phyloP scores from a whole-genome alignment of 2,888 invertebrate genomes.

The Caenorhabditis virilis region DNA sequence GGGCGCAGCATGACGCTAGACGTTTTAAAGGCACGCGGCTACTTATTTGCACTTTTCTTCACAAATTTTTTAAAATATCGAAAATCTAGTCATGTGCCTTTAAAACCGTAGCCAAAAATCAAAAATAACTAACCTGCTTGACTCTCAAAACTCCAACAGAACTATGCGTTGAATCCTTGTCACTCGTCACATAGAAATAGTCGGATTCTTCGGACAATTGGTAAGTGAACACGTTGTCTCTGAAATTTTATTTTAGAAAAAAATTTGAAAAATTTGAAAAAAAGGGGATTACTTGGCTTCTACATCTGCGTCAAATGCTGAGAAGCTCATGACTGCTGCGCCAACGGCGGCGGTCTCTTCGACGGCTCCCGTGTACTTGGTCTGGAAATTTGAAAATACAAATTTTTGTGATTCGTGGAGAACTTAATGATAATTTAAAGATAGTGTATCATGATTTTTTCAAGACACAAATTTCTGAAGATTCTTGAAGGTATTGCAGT shows the following conservation, averaged over 20 bases:
- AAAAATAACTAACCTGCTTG: conserved; percentile 59
- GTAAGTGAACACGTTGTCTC: conserved; percentile 68
- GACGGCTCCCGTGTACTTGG: conserved; percentile 49
- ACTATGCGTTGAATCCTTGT: conserved; percentile 55
- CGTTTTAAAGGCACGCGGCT: no score
- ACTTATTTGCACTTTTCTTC: no score
- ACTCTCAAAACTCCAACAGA: conserved; percentile 65
- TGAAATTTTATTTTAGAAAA: conserved; percentile 24
- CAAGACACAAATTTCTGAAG: no score
- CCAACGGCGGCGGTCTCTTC: conserved; percentile 57
- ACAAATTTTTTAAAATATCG: no score
- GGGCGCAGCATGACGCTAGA: no score
- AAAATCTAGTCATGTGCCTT: no score
- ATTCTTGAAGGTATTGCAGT: no score
- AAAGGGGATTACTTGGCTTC: conserved; percentile 51
- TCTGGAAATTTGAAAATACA: conserved; percentile 16
- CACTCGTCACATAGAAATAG: conserved; percentile 67
- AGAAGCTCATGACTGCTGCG: conserved; percentile 59
- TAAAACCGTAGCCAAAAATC: conserved; percentile 3
- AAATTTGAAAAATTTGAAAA: neutral
- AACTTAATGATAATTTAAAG: no score
- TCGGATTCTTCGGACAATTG: conserved; percentile 52
- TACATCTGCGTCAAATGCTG: conserved; percentile 61
- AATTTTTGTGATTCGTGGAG: no score
- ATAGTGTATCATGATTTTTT: no score